Evolutionary conservation across 2,113 vertebrate genomes (phyloP).

Genomic region (Dromaius novaehollandiae): DNA sequence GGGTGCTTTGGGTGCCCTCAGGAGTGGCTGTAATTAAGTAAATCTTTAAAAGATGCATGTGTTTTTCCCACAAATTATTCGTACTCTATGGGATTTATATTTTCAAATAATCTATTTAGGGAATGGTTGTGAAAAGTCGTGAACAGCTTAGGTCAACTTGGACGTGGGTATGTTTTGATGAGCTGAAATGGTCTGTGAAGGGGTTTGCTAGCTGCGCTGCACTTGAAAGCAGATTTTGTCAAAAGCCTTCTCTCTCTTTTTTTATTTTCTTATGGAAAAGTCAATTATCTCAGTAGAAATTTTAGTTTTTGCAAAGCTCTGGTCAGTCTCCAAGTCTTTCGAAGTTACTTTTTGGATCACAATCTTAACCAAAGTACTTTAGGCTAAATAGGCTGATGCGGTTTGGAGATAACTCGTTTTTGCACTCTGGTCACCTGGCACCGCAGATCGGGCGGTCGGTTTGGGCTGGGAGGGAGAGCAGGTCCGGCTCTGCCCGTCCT

Average conservation of each 20-base stretch:
- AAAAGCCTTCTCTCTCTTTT: neutral
- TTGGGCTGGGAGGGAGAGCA: neutral
- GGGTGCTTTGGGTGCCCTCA: neutral
- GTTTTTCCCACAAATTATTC: neutral
- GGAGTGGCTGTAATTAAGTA: neutral
- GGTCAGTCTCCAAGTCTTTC: neutral
- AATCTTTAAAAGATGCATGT: neutral
- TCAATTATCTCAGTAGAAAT: neutral
- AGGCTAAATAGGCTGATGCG: neutral
- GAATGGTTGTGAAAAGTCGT: neutral
- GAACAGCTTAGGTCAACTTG: neutral
- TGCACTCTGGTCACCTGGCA: neutral
- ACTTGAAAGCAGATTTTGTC: neutral
- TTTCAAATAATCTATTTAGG: neutral
- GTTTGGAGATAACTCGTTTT: neutral
- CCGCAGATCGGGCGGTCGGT: neutral
- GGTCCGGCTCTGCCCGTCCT: neutral
- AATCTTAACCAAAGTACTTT: neutral
- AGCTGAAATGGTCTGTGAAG: neutral
- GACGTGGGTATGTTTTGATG: neutral
- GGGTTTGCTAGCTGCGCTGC: neutral
- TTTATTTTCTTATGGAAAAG: neutral
- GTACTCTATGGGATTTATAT: fast-evolving
- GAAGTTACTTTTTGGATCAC: neutral
- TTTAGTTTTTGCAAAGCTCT: neutral